Evolutionary conservation across 2,888 invertebrate genomes (phyloP).

Genomic region (Trichopoda pennipes): DNA sequence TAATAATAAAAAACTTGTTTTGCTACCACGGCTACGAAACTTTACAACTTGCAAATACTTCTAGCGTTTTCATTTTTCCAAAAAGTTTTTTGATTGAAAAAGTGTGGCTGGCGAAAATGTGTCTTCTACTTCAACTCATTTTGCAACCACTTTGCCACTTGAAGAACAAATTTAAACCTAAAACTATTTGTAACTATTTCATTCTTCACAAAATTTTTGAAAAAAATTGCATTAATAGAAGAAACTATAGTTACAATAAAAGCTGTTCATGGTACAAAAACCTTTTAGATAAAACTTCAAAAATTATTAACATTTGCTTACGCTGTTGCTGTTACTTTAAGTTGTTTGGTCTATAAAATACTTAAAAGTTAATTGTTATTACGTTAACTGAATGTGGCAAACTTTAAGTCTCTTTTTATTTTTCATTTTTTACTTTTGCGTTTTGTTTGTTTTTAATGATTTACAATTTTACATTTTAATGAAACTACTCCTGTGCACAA

Average conservation of each 20-base stretch:
- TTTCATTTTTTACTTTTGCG: too few relatives aligned
- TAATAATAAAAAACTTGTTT: too few relatives aligned
- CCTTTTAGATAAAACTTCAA: conserved; percentile 36
- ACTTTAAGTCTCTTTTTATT: conserved; percentile 6
- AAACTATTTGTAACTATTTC: neutral
- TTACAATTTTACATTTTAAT: conserved; percentile 48
- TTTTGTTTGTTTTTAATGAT: conserved; percentile 43
- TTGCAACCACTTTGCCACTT: neutral
- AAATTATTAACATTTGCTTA: conserved; percentile 40
- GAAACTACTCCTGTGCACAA: conserved; percentile 48
- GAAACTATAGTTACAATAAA: conserved; percentile 7
- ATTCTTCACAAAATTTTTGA: conserved; percentile 17
- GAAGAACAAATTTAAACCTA: conserved; percentile 13
- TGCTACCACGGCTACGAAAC: too few relatives aligned
- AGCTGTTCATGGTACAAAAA: conserved; percentile 49
- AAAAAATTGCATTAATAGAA: neutral
- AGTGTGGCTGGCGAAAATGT: neutral
- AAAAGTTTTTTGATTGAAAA: too few relatives aligned
- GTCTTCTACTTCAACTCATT: neutral
- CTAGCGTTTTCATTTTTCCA: too few relatives aligned
- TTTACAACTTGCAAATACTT: too few relatives aligned
- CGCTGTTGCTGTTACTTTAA: neutral
- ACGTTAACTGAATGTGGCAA: neutral
- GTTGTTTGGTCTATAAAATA: conserved; percentile 10
- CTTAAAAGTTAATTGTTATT: conserved; percentile 8